phyloP scores from a whole-genome alignment of 1,140 invertebrate species.

The Harlomillsia oculata region DNA sequence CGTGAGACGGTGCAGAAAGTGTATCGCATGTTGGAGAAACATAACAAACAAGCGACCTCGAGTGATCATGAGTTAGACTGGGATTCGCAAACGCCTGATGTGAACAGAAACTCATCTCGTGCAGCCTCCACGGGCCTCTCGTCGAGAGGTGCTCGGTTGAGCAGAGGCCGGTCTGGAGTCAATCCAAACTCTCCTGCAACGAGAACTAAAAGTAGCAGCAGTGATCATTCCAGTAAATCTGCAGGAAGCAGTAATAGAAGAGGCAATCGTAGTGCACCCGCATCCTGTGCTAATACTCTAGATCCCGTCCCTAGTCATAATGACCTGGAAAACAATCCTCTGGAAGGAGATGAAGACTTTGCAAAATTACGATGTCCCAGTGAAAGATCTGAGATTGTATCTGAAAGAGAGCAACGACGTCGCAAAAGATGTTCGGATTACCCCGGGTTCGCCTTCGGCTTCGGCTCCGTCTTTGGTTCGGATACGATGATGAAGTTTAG shows the following conservation, averaged over 20 bases:
- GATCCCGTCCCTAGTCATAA: not conserved
- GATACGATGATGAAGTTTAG: slow-evolving; percentile 97
- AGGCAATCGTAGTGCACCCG: not conserved
- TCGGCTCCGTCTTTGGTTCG: slow-evolving; percentile 80
- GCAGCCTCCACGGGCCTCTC: not conserved
- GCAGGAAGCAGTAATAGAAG: slow-evolving; percentile 8
- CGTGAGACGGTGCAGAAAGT: slow-evolving; percentile 33
- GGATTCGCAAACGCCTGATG: slow-evolving; percentile 1
- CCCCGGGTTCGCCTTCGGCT: slow-evolving; percentile 77
- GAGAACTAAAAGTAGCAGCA: slow-evolving; percentile 5
- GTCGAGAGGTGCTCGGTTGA: not conserved
- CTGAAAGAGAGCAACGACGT: slow-evolving; percentile 65
- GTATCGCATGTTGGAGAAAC: slow-evolving; percentile 31
- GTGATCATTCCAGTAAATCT: not conserved
- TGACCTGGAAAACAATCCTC: slow-evolving; percentile 42
- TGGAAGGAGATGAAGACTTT: slow-evolving; percentile 55
- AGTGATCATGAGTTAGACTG: slow-evolving; percentile 10
- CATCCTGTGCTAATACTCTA: not conserved
- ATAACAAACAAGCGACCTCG: slow-evolving; percentile 32
- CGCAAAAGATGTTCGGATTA: slow-evolving; percentile 74
- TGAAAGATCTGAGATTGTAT: slow-evolving; percentile 73
- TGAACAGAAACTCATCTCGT: not conserved
- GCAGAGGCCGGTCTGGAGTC: not conserved
- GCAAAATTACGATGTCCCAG: slow-evolving; percentile 73
- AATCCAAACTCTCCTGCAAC: not conserved